Conservation (phyloP, 2,888 invertebrate species). For the Pherbina coryleti region DNA sequence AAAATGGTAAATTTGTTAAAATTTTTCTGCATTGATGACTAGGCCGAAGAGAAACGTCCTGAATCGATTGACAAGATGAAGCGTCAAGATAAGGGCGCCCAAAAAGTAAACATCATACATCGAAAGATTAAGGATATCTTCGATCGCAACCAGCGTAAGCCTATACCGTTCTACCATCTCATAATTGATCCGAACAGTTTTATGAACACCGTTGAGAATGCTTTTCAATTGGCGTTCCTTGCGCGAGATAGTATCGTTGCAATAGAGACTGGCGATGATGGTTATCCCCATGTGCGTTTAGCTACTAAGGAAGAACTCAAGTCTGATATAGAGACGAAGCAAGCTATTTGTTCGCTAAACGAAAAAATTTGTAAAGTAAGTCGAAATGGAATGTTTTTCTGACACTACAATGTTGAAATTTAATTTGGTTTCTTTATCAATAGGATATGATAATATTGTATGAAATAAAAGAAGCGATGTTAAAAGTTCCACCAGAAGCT, state of each 20-base stretch:
- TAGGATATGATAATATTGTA: constrained; percentile 60
- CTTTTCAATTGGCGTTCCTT: constrained; percentile 74
- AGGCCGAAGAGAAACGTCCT: constrained; percentile 69
- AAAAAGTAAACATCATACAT: constrained; percentile 71
- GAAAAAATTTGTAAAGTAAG: constrained; percentile 55
- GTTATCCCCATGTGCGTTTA: constrained; percentile 58
- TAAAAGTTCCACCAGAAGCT: constrained; percentile 48
- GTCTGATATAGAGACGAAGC: constrained; percentile 50
- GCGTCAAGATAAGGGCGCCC: constrained; percentile 72
- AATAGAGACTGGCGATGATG: constrained; percentile 68
- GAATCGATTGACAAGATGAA: constrained; percentile 69
- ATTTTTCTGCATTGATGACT: constrained; percentile 36
- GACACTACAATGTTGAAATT: neutral
- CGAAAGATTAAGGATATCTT: constrained; percentile 68
- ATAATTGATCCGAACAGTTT: constrained; percentile 73
- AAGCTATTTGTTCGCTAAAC: constrained; percentile 60
- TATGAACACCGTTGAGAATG: constrained; percentile 73
- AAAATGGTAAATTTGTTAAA: neutral
- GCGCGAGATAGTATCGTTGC: constrained; percentile 71
- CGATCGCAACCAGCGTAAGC: constrained; percentile 65
- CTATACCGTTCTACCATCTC: constrained; percentile 73
- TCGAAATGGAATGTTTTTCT: neutral
- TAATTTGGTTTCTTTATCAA: constrained; percentile 31
- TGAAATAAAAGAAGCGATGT: constrained; percentile 55
- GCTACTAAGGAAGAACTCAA: constrained; percentile 45